phyloP scores from a whole-genome alignment of 2,113 vertebrate genomes.

The Gadus chalcogrammus region DNA sequence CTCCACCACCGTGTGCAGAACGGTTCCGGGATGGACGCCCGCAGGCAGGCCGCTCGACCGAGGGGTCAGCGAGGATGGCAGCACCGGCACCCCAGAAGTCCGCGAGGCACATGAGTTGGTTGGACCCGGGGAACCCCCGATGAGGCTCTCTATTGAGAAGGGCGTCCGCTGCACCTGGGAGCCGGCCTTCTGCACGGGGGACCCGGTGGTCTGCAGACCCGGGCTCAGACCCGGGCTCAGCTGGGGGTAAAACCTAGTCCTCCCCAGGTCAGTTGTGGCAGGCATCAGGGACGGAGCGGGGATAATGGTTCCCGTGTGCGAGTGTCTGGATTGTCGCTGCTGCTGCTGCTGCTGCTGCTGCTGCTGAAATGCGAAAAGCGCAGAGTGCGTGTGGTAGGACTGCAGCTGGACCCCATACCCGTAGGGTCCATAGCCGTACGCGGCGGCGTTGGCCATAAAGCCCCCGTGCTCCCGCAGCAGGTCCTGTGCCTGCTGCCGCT shows the following conservation, averaged over 20 bases:
- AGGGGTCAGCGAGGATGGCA: constrained; percentile 72
- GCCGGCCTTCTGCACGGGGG: constrained; percentile 60
- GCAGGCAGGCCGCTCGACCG: constrained; percentile 66
- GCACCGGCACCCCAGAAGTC: constrained; percentile 76
- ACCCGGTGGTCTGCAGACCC: constrained; percentile 54
- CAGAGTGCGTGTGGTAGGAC: constrained; percentile 84
- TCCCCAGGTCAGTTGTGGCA: constrained; percentile 76
- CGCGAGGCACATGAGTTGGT: constrained; percentile 68
- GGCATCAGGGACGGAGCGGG: constrained; percentile 73
- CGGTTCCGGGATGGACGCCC: constrained; percentile 54
- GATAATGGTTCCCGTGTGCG: constrained; percentile 70
- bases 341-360: constrained; percentile 62
- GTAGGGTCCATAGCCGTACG: constrained; percentile 82
- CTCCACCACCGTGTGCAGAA: constrained; percentile 74
- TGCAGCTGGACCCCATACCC: constrained; percentile 88
- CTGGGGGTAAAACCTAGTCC: constrained; percentile 82
- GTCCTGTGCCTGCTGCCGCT: constrained; percentile 84
- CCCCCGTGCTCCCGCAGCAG: constrained; percentile 75
- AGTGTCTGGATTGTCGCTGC: constrained; percentile 60
- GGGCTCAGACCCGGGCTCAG: constrained; percentile 70
- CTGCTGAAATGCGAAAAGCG: constrained; percentile 85
- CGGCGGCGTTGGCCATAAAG: constrained; percentile 71
- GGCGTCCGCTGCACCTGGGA: constrained; percentile 77
- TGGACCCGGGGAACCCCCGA: constrained; percentile 78
- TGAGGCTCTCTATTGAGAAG: constrained; percentile 93